A percentile compares a stretch with the other conserved stretches of the same genome.
Evolutionary conservation across 1,140 invertebrate genomes (phyloP).

Genomic region (Thereuonema tuberculata): DNA sequence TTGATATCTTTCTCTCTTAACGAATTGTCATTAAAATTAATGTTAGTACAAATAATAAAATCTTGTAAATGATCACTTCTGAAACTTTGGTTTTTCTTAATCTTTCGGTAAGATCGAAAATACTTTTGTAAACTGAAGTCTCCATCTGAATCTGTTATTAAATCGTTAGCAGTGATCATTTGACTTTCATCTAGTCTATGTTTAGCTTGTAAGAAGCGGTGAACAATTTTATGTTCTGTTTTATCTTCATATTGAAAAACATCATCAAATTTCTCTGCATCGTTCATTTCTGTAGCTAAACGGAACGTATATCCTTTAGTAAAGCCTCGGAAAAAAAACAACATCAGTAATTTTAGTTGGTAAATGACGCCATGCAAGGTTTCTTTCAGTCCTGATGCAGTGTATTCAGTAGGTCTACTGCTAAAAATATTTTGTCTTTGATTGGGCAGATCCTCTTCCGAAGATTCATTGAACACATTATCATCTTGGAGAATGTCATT

Average conservation of each 20-base stretch:
- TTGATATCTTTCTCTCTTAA: background rate
- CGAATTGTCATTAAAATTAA: background rate
- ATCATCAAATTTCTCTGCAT: constrained; percentile 1
- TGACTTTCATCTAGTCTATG: background rate
- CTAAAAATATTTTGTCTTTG: too few relatives aligned
- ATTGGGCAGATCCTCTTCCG: too few relatives aligned
- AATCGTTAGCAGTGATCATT: background rate
- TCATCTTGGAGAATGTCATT: too few relatives aligned
- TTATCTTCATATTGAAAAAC: background rate
- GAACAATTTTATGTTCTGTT: background rate
- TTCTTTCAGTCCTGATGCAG: background rate
- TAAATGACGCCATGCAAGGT: background rate
- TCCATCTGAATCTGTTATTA: background rate
- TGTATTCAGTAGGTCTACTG: background rate
- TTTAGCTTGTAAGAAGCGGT: background rate
- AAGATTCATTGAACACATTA: too few relatives aligned
- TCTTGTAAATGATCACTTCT: background rate
- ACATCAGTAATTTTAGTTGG: background rate
- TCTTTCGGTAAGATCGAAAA: background rate
- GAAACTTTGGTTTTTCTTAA: background rate
- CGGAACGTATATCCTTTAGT: background rate
- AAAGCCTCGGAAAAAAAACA: background rate
- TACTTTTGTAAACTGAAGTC: background rate
- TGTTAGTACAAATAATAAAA: background rate
- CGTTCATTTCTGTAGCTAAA: background rate